Conservation (phyloP, 1,140 invertebrate genomes). For the Paramacrobiotus metropolitanus region DNA sequence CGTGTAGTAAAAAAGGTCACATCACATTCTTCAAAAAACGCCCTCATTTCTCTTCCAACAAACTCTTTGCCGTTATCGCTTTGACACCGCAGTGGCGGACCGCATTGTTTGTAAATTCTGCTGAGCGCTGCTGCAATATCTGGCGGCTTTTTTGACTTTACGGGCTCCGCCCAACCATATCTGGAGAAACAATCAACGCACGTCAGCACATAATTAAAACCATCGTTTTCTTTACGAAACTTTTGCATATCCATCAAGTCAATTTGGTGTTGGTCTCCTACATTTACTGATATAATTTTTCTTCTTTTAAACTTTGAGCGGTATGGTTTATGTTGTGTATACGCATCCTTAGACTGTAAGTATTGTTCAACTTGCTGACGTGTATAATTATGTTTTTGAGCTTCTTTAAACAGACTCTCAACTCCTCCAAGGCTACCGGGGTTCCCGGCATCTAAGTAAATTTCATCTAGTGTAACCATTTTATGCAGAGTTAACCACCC, state of each 20-base stretch:
- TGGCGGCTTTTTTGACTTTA: slow-evolving; percentile 12
- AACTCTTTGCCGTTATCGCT: background rate
- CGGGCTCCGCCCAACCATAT: slow-evolving; percentile 13
- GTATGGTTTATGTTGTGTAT: background rate
- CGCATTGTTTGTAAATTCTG: slow-evolving; percentile 10
- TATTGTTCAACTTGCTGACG: background rate
- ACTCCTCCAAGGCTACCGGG: background rate
- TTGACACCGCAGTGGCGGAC: background rate
- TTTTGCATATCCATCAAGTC: slow-evolving; percentile 14
- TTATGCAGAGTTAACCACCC: no score
- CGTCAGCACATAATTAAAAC: slow-evolving; percentile 13
- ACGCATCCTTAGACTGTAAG: background rate
- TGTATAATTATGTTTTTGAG: background rate
- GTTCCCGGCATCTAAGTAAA: background rate
- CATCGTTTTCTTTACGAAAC: slow-evolving; percentile 12
- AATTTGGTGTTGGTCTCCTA: slow-evolving; percentile 14
- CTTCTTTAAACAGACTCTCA: background rate
- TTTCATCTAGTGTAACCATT: no score
- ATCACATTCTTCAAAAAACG: background rate
- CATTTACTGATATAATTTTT: background rate
- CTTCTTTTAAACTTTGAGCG: background rate
- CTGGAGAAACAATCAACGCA: slow-evolving; percentile 15
- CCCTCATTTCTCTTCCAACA: background rate
- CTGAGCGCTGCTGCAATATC: slow-evolving; percentile 10
- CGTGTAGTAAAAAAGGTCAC: background rate